Base-by-base conservation (phyloP, 2,888 invertebrate genomes). In the Litoditis marina region DNA sequence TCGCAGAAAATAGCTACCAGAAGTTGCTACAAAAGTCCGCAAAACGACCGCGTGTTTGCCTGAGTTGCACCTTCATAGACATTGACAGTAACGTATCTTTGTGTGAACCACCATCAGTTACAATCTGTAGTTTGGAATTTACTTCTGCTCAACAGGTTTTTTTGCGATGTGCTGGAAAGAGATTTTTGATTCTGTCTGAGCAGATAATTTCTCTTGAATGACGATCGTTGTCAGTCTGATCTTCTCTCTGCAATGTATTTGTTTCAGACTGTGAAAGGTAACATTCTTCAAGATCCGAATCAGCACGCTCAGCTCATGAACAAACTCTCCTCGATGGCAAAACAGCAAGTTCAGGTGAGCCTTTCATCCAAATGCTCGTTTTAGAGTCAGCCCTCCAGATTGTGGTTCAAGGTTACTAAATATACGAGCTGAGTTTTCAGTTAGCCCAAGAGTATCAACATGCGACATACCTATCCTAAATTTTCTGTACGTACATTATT, bases 261-360 rank as follows among this genome's bases (percentile, higher is more conserved):
- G n/a, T 57, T 63, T n/a, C 30, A 63, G 63, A 46, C n/a, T 44
- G 11, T 22, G 16, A 68, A 68, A 55, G 66, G 64, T 13, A 73
- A 66, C 50, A 68, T 69, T 19, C 65, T 76, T 1, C 64, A 70
- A 51, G 77, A 77, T 65, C 77, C 75, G 30, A 53, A 55, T 11
- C 71, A 74, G 50, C 77, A 77, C 30, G 74, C 75, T 1, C 68
- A 71, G 30, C 57, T 77, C 5, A n/a, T 76, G 47, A 60, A 69
- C 4, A 66, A 71, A 54, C 51, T 77, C n/a, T 55, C 68, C 28
- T 71, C 64, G 46, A 31, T 74, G 32, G 62, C 62, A 6, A 36
- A 32, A 1, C 62, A 62, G 27, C 56, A 57, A 28, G 44, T 53
- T 22, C 25, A 19, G n/a, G 19, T 39, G 5, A 19, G 19, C 55